A percentile compares a stretch with the other conserved stretches of the same genome.
Conservation (phyloP, 2,888 invertebrate genomes). For the Hartigia nigra region DNA sequence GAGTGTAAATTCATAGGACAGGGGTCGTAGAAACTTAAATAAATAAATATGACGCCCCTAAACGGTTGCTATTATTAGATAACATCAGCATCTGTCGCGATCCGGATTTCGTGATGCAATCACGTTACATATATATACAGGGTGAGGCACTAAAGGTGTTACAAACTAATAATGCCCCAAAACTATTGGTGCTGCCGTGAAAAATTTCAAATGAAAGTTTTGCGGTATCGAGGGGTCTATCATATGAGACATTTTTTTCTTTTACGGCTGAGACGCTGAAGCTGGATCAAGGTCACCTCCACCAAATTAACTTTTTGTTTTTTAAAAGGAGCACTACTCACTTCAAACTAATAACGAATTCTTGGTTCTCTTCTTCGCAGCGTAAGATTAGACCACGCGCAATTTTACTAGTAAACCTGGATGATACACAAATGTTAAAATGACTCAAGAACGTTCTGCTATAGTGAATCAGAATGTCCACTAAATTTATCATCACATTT, state of each 20-base stretch:
- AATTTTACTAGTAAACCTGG: not conserved
- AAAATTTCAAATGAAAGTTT: not conserved
- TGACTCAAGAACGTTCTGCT: not conserved
- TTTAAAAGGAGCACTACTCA: not conserved
- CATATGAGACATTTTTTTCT: too few relatives aligned
- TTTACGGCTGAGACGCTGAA: too few relatives aligned
- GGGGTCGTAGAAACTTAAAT: not conserved
- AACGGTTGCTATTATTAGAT: not conserved
- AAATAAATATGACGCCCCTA: conserved; percentile 2
- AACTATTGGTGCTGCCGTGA: too few relatives aligned
- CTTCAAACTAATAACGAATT: not conserved
- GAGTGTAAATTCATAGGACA: not conserved
- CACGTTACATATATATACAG: not conserved
- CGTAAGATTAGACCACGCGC: not conserved
- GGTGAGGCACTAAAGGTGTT: too few relatives aligned
- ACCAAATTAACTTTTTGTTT: too few relatives aligned
- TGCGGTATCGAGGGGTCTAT: too few relatives aligned
- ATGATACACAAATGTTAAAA: not conserved
- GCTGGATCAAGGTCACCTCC: too few relatives aligned
- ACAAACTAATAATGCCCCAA: too few relatives aligned
- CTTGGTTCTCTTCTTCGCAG: not conserved
- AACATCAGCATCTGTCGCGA: not conserved
- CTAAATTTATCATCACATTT: not conserved
- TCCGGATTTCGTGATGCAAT: not conserved
- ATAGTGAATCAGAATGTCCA: not conserved